Evolutionary conservation across 2,888 invertebrate species (phyloP), one percentile per base, ranked within the genome.

Genomic region (Drosophila neotestacea): DNA sequence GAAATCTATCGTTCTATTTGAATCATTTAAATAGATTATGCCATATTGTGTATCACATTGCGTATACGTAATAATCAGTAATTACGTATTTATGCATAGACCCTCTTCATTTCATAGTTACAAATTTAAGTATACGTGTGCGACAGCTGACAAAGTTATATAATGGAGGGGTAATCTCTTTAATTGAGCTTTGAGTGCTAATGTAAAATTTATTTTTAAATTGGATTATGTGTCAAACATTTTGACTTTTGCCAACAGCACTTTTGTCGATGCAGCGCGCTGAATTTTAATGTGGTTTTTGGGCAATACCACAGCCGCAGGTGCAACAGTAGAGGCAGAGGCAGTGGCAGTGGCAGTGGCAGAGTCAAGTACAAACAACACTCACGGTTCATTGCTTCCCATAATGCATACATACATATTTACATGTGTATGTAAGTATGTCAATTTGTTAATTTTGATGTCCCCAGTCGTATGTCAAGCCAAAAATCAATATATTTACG

Each of bases 231-330:
- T 83, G 81, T 77, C 85, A 85, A 75, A 79, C 79, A 79, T 77
- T 82, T 83, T 79, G 85, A 88, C 85, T 75, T 83, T 52, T 58
- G 63, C 46, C 86, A 82, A 71, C 81, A 73, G 52, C 73, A 83
- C 73, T 81, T 50, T 55, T 56, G 28, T 28, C 27, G 46, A 73
- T 70, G 65, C 68, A 69, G 27, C 56, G 51, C 46, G 46, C 28
- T 81, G 73, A 81, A 88, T 85, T 85, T 81, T 85, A 88, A 85
- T 85, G 79, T 71, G 73, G 83, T 85, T 88, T 85, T 85, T 70
- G 79, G 81, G 79, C 64, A 81, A 79, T 87, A 28, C 63, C 65
- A 61, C 41, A 75, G 52, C 51, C 56, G 54, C 79, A 54, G 64
- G 63, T 70, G 73, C 55, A 54, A 10, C 41, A 3, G 11, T 34